These are phyloP conservation scores for Medauroidea extradentata DNA, from an alignment of 1,140 invertebrate genomes.

Conservation along the genomic window DNA sequence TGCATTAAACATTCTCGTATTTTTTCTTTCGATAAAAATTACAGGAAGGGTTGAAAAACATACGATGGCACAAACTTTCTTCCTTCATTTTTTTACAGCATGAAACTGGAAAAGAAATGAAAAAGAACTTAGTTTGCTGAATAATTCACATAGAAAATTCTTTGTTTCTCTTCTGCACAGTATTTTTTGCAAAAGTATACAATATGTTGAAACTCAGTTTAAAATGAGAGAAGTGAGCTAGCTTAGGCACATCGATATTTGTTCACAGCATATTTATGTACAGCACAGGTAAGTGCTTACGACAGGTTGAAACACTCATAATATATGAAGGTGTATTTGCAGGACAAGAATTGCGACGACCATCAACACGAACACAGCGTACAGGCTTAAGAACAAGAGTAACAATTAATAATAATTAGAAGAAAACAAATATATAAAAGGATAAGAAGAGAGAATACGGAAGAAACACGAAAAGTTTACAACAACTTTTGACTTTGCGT, in stretches of 20 bases:
- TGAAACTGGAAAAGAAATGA: constrained; percentile 1
- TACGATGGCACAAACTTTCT: too few species aligned
- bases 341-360: too few species aligned
- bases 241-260: too few species aligned
- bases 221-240: background rate
- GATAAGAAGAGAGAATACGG: constrained; percentile 14
- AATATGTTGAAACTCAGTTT: background rate
- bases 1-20: too few species aligned
- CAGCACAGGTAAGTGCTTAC: too few species aligned
- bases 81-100: constrained; percentile 1
- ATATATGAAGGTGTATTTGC: too few species aligned
- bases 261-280: too few species aligned
- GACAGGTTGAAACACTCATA: too few species aligned
- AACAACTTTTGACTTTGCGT: too few species aligned
- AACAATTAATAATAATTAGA: constrained; percentile 21
- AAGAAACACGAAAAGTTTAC: background rate
- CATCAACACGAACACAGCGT: background rate
- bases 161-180: constrained; percentile 36
- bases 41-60: too few species aligned
- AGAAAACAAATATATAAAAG: constrained; percentile 16
- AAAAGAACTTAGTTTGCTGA: background rate
- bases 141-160: constrained; percentile 40
- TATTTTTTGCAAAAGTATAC: background rate
- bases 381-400: constrained; percentile 11
- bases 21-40: too few species aligned